A percentile compares a stretch with the other conserved stretches of the same genome.
Evolutionary conservation across 2,797 vertebrate species (phyloP).

Genomic region (Carcharodon carcharias): DNA sequence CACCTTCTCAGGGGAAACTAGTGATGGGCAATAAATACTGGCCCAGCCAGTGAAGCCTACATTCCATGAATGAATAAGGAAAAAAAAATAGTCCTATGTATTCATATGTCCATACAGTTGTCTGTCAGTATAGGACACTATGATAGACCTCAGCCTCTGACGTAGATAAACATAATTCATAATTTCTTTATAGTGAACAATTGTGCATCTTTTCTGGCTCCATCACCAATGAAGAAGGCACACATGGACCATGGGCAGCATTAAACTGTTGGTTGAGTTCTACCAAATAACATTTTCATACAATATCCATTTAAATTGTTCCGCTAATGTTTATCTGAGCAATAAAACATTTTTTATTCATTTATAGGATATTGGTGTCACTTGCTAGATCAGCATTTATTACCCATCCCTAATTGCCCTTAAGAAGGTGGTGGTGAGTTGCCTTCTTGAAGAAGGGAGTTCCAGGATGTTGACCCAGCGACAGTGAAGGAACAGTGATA

Average conservation of each 20-base stretch:
- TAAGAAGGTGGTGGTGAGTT: too few species aligned
- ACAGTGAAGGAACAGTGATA: too few species aligned
- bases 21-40: too few species aligned
- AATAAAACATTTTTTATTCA: background rate
- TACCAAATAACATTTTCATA: background rate
- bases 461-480: too few species aligned
- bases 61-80: too few species aligned
- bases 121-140: background rate
- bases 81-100: background rate
- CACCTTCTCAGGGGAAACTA: too few species aligned
- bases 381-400: too few species aligned
- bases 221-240: background rate
- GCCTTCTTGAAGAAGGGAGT: too few species aligned
- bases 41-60: too few species aligned
- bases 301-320: background rate
- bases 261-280: background rate
- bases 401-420: too few species aligned
- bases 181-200: background rate
- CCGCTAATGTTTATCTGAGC: background rate
- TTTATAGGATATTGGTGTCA: too few species aligned
- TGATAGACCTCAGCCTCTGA: background rate
- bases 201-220: background rate
- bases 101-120: background rate
- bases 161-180: background rate
- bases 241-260: background rate